phyloP scores from a whole-genome alignment of 2,113 vertebrate species.

The Scartelaos histophorus region DNA sequence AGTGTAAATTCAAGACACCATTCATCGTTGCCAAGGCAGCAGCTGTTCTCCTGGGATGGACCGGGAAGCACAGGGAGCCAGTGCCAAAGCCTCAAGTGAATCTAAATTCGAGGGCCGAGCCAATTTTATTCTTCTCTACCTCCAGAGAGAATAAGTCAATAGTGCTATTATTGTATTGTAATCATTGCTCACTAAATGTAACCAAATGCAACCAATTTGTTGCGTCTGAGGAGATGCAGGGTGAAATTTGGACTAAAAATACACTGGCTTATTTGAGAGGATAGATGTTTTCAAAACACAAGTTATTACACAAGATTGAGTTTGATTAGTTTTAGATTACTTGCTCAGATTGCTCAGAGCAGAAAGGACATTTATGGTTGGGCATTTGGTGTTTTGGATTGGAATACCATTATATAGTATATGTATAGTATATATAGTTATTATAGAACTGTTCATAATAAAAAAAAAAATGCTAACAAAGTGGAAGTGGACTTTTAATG shows the following conservation, averaged over 20 bases:
- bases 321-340: conserved; percentile 4
- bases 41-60: conserved; percentile 52
- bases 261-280: neutral
- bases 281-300: conserved; percentile 14
- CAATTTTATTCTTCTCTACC: conserved; percentile 56
- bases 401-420: neutral
- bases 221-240: conserved; percentile 4
- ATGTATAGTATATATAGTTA: neutral
- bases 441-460: neutral
- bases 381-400: neutral
- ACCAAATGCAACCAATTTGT: conserved; percentile 43
- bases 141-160: conserved; percentile 60
- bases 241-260: conserved; percentile 11
- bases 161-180: conserved; percentile 57
- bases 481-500: too few relatives aligned
- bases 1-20: conserved; percentile 44
- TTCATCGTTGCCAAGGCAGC: conserved; percentile 60
- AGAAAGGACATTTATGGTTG: neutral
- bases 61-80: conserved; percentile 28
- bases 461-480: too few relatives aligned
- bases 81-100: conserved; percentile 57
- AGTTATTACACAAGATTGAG: conserved; percentile 21
- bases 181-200: conserved; percentile 51
- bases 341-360: neutral
- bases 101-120: conserved; percentile 48